These are phyloP conservation scores for Poecile atricapillus DNA, from an alignment of 2,113 vertebrate species.

Conservation along the genomic window DNA sequence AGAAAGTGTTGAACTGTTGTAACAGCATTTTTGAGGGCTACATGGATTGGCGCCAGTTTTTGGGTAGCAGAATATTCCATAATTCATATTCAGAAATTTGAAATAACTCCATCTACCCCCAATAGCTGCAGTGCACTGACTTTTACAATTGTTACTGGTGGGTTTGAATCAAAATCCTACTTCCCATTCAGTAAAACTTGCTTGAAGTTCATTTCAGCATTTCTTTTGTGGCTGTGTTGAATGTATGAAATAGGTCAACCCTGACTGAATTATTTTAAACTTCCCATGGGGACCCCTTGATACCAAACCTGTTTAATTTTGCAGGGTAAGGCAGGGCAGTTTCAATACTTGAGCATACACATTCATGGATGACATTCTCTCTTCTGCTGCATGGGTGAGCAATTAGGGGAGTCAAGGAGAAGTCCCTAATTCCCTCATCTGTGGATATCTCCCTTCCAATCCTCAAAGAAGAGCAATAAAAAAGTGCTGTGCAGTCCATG, in stretches of 20 bases:
- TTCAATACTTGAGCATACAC: not conserved
- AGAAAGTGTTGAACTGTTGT: not conserved
- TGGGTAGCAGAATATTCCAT: not conserved
- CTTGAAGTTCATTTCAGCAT: not conserved
- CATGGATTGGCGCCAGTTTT: not conserved
- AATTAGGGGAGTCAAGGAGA: slow-evolving; percentile 21
- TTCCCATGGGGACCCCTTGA: slow-evolving; percentile 3
- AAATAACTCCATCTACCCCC: not conserved
- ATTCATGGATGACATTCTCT: slow-evolving; percentile 2
- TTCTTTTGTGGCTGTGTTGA: not conserved
- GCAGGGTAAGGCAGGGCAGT: not conserved
- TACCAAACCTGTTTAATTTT: slow-evolving; percentile 40
- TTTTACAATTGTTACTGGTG: not conserved
- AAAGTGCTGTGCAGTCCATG: not conserved
- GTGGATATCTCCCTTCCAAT: not conserved
- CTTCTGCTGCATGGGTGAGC: slow-evolving; percentile 26
- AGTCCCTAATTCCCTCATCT: not conserved
- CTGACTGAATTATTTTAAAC: slow-evolving; percentile 2
- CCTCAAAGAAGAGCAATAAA: not conserved
- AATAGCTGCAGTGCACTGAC: not conserved
- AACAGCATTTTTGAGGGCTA: not conserved
- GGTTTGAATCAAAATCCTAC: not conserved
- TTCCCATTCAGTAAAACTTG: not conserved
- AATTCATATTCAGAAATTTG: not conserved
- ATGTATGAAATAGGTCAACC: slow-evolving; percentile 20